A percentile compares a stretch with the other conserved stretches of the same genome.
phyloP scores from a whole-genome alignment of 1,140 invertebrate species.

The Latrodectus geometricus region DNA sequence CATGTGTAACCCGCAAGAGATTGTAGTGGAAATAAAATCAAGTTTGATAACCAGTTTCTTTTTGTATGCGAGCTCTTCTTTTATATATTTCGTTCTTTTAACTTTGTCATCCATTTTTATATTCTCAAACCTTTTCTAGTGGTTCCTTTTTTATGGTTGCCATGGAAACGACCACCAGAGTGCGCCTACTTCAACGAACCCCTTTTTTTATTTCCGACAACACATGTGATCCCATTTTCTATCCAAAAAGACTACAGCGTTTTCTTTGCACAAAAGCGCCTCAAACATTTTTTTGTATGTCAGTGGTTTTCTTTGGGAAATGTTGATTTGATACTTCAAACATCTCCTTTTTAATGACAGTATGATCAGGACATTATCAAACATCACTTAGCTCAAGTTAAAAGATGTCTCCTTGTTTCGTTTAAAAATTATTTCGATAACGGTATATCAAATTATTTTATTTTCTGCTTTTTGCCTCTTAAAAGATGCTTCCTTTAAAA shows the following conservation, averaged over 20 bases:
- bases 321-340: too few relatives aligned
- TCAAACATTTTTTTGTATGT: background rate
- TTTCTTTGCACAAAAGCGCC: slow-evolving; percentile 20
- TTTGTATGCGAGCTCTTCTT: background rate
- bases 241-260: slow-evolving; percentile 2
- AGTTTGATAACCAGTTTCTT: slow-evolving; percentile 52
- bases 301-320: background rate
- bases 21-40: slow-evolving; percentile 57
- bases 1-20: slow-evolving; percentile 9
- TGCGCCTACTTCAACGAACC: slow-evolving; percentile 23
- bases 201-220: slow-evolving; percentile 17
- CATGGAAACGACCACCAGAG: slow-evolving; percentile 37
- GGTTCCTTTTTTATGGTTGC: slow-evolving; percentile 7
- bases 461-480: too few relatives aligned
- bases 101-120: slow-evolving; percentile 29
- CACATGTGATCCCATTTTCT: slow-evolving; percentile 55
- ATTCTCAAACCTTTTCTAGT: slow-evolving; percentile 13
- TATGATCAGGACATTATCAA: too few relatives aligned
- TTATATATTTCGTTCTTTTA: background rate
- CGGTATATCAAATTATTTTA: too few relatives aligned
- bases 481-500: too few relatives aligned
- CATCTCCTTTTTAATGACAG: too few relatives aligned
- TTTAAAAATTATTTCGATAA: too few relatives aligned
- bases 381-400: too few relatives aligned
- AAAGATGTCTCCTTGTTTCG: too few relatives aligned